A percentile compares a stretch with the other conserved stretches of the same genome.
Evolutionary conservation across 2,797 vertebrate species (phyloP).

Genomic region (Pseudochaenichthys georgianus): DNA sequence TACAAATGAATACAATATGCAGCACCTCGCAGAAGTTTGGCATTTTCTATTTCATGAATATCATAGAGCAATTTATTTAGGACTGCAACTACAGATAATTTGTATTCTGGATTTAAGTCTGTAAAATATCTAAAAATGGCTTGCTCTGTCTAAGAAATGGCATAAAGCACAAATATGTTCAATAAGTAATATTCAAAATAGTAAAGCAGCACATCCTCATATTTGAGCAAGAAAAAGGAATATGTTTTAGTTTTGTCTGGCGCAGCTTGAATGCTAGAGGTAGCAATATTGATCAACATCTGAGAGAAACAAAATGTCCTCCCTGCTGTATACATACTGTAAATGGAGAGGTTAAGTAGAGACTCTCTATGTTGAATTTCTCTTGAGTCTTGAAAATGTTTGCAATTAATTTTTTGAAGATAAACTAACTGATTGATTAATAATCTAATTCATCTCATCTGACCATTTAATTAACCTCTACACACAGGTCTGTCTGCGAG

Average conservation of each 20-base stretch:
- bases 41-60: background rate
- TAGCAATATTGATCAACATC: background rate
- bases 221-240: background rate
- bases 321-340: background rate
- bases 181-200: background rate
- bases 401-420: background rate
- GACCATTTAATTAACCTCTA: background rate
- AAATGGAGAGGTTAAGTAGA: background rate
- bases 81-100: background rate
- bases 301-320: background rate
- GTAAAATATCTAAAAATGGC: background rate
- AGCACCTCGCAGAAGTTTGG: background rate
- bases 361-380: background rate
- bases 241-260: background rate
- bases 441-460: conserved; percentile 11
- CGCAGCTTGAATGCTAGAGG: background rate
- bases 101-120: background rate
- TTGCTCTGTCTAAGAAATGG: background rate
- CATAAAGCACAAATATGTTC: background rate
- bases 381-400: background rate
- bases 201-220: background rate
- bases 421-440: background rate
- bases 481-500: conserved; percentile 1
- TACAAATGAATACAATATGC: background rate
- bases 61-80: background rate